Conservation (phyloP, 2,113 vertebrate genomes). For the Phylloscopus trochiloides region DNA sequence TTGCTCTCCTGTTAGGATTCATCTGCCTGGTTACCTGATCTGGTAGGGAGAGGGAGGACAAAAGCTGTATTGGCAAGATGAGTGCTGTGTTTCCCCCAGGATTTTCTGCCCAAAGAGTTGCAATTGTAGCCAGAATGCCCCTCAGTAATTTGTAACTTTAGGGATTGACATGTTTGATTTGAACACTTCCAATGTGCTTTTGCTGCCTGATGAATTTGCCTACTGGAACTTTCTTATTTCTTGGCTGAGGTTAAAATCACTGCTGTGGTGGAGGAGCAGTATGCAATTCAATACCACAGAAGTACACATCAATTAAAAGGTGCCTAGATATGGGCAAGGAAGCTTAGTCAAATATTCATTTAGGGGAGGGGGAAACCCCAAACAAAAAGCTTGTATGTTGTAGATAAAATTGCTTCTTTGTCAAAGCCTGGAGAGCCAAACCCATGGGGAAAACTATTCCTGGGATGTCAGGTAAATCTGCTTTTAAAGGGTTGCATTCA, state of each 20-base stretch:
- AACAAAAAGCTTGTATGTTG: not conserved
- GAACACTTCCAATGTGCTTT: not conserved
- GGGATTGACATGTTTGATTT: not conserved
- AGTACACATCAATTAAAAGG: not conserved
- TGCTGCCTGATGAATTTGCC: not conserved
- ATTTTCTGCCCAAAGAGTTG: not conserved
- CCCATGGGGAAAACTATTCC: not conserved
- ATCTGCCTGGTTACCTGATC: not conserved
- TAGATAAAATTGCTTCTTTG: not conserved
- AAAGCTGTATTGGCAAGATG: not conserved
- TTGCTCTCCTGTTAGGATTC: not conserved
- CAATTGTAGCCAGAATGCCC: not conserved
- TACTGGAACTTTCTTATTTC: not conserved
- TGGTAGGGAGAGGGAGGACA: not conserved
- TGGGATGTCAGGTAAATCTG: not conserved
- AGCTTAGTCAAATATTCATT: not conserved
- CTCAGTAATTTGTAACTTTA: not conserved
- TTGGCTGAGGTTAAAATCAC: conserved; percentile 8
- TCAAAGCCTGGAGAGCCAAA: not conserved
- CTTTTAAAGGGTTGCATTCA: not conserved
- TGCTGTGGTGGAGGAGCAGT: not conserved
- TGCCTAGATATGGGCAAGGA: not conserved
- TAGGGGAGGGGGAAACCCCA: fast-evolving
- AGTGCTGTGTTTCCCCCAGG: not conserved
- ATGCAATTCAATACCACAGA: not conserved